Evolutionary conservation across 2,888 invertebrate species (phyloP).

Genomic region (Dynastes grantii): DNA sequence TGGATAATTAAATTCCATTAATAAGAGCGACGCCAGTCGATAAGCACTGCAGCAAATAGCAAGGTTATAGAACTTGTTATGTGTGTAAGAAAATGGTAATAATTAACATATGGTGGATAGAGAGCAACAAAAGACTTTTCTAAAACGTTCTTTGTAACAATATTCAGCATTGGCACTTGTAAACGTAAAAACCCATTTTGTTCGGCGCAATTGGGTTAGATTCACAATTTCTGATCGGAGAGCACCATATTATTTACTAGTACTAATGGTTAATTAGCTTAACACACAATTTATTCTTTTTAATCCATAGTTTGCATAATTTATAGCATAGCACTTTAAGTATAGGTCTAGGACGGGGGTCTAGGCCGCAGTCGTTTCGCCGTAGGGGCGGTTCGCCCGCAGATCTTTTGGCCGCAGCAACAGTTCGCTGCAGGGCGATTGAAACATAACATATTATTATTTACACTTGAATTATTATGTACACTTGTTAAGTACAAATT

Average conservation of each 20-base stretch:
- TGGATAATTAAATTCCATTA: too few species aligned
- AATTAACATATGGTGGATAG: slow-evolving; percentile 21
- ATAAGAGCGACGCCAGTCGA: too few species aligned
- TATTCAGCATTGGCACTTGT: neutral
- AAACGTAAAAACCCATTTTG: slow-evolving; percentile 12
- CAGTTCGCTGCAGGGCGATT: too few species aligned
- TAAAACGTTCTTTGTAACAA: neutral
- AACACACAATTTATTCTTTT: neutral
- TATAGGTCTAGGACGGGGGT: too few species aligned
- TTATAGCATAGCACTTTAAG: neutral
- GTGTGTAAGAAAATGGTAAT: neutral
- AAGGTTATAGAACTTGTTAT: neutral
- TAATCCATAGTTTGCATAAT: neutral
- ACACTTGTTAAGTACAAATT: neutral
- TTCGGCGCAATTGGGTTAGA: slow-evolving; percentile 2
- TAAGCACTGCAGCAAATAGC: neutral
- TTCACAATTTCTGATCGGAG: neutral
- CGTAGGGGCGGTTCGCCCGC: too few species aligned
- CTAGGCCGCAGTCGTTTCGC: too few species aligned
- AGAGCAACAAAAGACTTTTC: slow-evolving; percentile 9
- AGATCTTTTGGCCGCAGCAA: too few species aligned
- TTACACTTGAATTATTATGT: neutral
- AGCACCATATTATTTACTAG: neutral
- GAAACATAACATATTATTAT: too few species aligned
- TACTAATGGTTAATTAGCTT: neutral